Conservation (phyloP, 2,797 vertebrate genomes). For the Todus mexicanus region DNA sequence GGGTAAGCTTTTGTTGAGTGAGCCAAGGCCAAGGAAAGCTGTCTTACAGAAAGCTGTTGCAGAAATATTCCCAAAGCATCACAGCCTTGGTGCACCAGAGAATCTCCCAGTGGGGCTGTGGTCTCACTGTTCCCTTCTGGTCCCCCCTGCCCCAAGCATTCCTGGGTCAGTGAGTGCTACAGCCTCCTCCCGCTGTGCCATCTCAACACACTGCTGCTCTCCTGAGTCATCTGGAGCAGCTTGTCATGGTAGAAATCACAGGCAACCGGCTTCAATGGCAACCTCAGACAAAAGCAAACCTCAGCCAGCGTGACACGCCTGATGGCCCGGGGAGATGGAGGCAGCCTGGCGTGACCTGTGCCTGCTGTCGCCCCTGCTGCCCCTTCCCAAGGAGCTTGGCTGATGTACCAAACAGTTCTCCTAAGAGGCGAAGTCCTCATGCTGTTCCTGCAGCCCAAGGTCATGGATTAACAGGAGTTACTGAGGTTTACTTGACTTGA, state of each 20-base stretch:
- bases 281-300: not conserved
- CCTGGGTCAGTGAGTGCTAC: not conserved
- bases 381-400: not conserved
- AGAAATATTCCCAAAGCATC: not conserved
- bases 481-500: not conserved
- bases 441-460: not conserved
- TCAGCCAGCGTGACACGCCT: fast-evolving
- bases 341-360: not conserved
- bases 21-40: not conserved
- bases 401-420: not conserved
- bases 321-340: not conserved
- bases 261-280: not conserved
- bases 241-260: not conserved
- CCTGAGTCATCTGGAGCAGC: not conserved
- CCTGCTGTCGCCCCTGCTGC: not conserved
- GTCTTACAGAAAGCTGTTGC: not conserved
- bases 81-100: not conserved
- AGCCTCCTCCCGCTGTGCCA: not conserved
- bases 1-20: not conserved
- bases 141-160: not conserved
- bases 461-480: not conserved
- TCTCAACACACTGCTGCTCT: fast-evolving
- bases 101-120: not conserved
- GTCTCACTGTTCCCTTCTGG: not conserved
- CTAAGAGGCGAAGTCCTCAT: not conserved